Percentiles rank a stretch among this genome's conserved stretches.
These are phyloP conservation scores for Cataglyphis albicans DNA, from an alignment of 2,888 invertebrate genomes.

Conservation along the genomic window DNA sequence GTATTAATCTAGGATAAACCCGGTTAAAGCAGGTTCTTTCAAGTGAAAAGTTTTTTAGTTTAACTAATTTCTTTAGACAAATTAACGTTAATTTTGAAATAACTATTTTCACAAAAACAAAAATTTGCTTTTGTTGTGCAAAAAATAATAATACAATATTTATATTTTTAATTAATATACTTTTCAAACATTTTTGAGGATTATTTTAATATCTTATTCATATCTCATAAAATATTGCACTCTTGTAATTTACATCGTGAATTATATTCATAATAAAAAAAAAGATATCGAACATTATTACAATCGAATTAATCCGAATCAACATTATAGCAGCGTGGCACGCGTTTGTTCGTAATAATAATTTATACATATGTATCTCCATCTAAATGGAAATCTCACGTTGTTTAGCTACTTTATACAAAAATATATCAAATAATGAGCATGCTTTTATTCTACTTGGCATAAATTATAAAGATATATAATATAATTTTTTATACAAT, in stretches of 20 bases:
- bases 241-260: constrained; percentile 6
- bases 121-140: background rate
- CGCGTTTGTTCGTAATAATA: constrained; percentile 60
- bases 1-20: background rate
- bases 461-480: constrained; percentile 65
- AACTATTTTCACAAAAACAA: background rate
- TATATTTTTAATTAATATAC: background rate
- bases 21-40: background rate
- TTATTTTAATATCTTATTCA: background rate
- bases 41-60: background rate
- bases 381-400: constrained; percentile 65
- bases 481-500: constrained; percentile 37
- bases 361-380: constrained; percentile 69
- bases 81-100: background rate
- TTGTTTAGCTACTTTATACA: constrained; percentile 68
- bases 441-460: constrained; percentile 69
- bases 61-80: background rate
- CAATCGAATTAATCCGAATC: background rate
- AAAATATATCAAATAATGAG: constrained; percentile 66
- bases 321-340: constrained; percentile 59
- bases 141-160: background rate
- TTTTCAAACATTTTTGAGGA: background rate
- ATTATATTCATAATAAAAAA: background rate
- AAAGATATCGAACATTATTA: background rate
- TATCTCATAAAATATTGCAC: background rate